Evolutionary conservation across 2,113 vertebrate genomes (phyloP), one percentile per base, ranked within the genome.

Genomic region (Chionomys nivalis): DNA sequence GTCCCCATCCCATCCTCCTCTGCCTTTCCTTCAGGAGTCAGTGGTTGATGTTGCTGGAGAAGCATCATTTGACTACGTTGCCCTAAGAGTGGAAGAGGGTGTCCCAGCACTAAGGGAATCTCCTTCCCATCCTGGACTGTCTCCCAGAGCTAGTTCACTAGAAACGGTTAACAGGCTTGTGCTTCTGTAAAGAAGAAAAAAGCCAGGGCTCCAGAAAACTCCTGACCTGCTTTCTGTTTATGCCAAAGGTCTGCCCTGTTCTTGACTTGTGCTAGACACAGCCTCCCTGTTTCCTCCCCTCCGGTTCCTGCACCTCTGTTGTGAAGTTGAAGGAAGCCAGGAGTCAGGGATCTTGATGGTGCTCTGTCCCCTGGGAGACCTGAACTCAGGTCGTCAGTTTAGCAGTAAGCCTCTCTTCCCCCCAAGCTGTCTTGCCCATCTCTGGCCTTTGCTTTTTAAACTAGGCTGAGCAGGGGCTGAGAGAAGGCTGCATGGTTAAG

Each of bases 201-300:
- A 96, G 19, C 31, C 87, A 49, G 73, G 90, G 90, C 91, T 76
- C 97, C 91, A 97, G 98, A 93, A 58, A 63, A 36, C 19, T 21
- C 55, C 58, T 26, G 19, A 97, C 93, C 77, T 94, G 91, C 31
- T 93, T 94, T 89, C 95, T 87, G 16, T 31, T 73, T 92, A 77
- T 91, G 58, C 95, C 90, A 79, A 36, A 79, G 19, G n/a, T 63
- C 95, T 61, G 90, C 90, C 95, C 94, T 86, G 90, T 94, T 93
- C 95, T 95, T 95, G 95, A 96, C 95, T 97, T 96, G 94, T 94
- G 93, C 97, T 94, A 81, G 73, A 96, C 94, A 96, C 9, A 12
- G 96, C 98, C 97, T 97, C 95, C 93, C 87, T 26, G 97, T 95
- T 98, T 97, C 92, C 96, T 97, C 95, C 96, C 94, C 96, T 98